phyloP scores from a whole-genome alignment of 2,888 invertebrate genomes.

The Apodemia zela region DNA sequence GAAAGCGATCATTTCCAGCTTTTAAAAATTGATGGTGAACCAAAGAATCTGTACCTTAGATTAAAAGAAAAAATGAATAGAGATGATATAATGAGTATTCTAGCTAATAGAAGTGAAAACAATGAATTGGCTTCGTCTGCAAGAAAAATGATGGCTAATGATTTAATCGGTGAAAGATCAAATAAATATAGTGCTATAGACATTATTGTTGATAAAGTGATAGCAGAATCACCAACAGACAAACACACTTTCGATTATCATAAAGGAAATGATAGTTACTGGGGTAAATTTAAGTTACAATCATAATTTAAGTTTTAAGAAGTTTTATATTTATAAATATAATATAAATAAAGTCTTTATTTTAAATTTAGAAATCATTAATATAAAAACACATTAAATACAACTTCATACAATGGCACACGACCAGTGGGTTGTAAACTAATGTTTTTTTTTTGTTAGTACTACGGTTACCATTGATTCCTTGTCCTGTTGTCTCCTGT shows the following conservation, averaged over 20 bases:
- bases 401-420: too few relatives aligned
- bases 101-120: slow-evolving; percentile 40
- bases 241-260: slow-evolving; percentile 45
- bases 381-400: too few relatives aligned
- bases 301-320: not conserved
- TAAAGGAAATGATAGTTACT: slow-evolving; percentile 48
- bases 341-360: not conserved
- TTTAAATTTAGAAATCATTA: too few relatives aligned
- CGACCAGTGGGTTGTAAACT: too few relatives aligned
- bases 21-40: slow-evolving; percentile 38
- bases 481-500: too few relatives aligned
- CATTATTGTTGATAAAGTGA: slow-evolving; percentile 52
- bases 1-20: slow-evolving; percentile 51
- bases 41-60: slow-evolving; percentile 55
- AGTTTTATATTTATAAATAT: too few relatives aligned
- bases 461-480: too few relatives aligned
- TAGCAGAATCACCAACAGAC: slow-evolving; percentile 52
- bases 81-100: slow-evolving; percentile 55
- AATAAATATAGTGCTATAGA: slow-evolving; percentile 39
- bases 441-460: too few relatives aligned
- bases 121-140: slow-evolving; percentile 43
- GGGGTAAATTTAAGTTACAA: slow-evolving; percentile 49
- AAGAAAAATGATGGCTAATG: slow-evolving; percentile 45
- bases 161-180: slow-evolving; percentile 31
- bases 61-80: slow-evolving; percentile 64